Conservation (phyloP, 2,888 invertebrate genomes). For the Geophilus truncorum region DNA sequence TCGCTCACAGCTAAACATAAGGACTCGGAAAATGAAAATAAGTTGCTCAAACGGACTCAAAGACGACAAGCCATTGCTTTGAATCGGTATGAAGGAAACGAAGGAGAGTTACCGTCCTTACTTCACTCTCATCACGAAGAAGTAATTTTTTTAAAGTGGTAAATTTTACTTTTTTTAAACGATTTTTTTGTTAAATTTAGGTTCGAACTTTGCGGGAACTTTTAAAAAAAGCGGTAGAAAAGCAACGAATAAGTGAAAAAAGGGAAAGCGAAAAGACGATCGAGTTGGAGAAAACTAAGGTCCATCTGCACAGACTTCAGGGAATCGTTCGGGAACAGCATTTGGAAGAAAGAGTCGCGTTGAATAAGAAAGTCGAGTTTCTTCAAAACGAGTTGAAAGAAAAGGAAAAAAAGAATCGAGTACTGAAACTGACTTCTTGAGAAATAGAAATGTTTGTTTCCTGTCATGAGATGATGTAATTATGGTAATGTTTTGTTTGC, state of each 20-base stretch:
- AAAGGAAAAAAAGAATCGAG: constrained; percentile 13
- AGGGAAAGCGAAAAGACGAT: neutral
- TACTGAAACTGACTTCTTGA: neutral
- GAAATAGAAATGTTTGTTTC: neutral
- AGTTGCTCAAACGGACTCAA: constrained; percentile 29
- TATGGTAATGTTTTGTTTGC: too few relatives aligned
- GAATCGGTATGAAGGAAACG: constrained; percentile 31
- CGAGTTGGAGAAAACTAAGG: constrained; percentile 6
- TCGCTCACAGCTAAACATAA: neutral
- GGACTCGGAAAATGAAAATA: constrained; percentile 30
- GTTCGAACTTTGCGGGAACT: constrained; percentile 27
- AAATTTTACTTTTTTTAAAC: neutral
- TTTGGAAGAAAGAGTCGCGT: neutral
- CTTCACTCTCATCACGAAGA: constrained; percentile 31
- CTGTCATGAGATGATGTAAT: constrained; percentile 22
- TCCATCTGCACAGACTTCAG: constrained; percentile 29
- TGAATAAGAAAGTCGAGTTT: constrained; percentile 23
- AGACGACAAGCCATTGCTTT: constrained; percentile 29
- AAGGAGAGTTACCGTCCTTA: constrained; percentile 27
- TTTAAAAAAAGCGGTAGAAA: neutral
- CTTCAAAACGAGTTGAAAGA: constrained; percentile 23
- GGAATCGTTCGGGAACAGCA: constrained; percentile 6
- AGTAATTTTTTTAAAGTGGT: neutral
- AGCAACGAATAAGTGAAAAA: constrained; percentile 19
- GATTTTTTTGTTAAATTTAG: neutral